Base-by-base conservation (phyloP, 1,140 invertebrate genomes). In the Diploscapter pachys region DNA sequence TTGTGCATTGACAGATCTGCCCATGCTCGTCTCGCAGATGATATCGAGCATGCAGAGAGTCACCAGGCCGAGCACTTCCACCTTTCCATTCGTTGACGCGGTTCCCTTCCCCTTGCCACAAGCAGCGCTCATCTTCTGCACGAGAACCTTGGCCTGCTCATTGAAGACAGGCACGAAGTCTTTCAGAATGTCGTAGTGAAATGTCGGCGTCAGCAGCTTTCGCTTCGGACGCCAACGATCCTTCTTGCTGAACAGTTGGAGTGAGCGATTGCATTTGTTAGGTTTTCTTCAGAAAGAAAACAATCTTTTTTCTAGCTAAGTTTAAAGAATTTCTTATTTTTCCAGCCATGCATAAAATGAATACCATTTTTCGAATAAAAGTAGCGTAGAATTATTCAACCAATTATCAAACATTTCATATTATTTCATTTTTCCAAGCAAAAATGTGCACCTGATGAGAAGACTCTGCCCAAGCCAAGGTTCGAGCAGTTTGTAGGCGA, bases 11-110 rank as follows among this genome's bases (percentile, higher is more conserved):
- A 93, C 89, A 82, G 89, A 88, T 72, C 88, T 87, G 61, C 93
- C 93, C 92, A 94, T 93, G 5, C 92, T 92, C 74, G 92, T 92
- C 87, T 93, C 92, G 85, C 92, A 93, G 73, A 94, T 93, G 80
- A 93, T 92, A 78, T 96, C 93, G 2, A 96, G 91, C 1, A 93
- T 93, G 67, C 92, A 93, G 31, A 90, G 88, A 13, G 92, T 91
- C 6, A 93, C 89, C 80, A 90, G 90, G 13, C 65, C 61, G 48
- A 76, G 62, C 56, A 85, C 77, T 49, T 83, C 81, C 3, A 74
- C 54, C 11, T 31, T 31, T 31, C 31, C 31, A 31, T 31, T 31
- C 31, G 31, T 31, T 31, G 31, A 31, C 31, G 31, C 31, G 31
- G 31, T 31, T 31, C 31, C 31, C 31, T 31, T 31, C 31, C 31